phyloP scores from a whole-genome alignment of 2,888 invertebrate genomes.

The Gandaritis pyraliata region DNA sequence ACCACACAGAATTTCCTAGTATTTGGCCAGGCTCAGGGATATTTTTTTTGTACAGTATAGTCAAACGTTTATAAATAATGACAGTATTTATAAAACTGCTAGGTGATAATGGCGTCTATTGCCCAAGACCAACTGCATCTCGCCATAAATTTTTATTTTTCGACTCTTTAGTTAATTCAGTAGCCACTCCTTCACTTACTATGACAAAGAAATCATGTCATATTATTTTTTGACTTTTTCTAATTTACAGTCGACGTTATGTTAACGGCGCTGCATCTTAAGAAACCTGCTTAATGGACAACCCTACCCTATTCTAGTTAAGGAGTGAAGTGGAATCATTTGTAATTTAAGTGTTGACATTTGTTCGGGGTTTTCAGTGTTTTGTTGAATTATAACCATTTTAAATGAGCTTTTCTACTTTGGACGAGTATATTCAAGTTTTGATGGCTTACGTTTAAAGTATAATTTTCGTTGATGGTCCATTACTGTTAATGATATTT shows the following conservation, averaged over 20 bases:
- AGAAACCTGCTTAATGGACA: slow-evolving; percentile 43
- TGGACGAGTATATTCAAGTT: slow-evolving; percentile 8
- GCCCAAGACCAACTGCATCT: too few relatives aligned
- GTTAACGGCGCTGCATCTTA: neutral
- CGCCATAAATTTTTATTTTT: too few relatives aligned
- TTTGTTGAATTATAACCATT: slow-evolving; percentile 26
- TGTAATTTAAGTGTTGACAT: slow-evolving; percentile 57
- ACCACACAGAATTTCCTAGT: too few relatives aligned
- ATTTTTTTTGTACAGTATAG: too few relatives aligned
- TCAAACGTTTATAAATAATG: too few relatives aligned
- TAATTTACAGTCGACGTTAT: neutral
- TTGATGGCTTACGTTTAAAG: slow-evolving; percentile 14
- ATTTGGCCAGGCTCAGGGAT: too few relatives aligned
- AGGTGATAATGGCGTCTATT: too few relatives aligned
- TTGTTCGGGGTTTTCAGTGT: slow-evolving; percentile 35
- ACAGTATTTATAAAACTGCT: too few relatives aligned
- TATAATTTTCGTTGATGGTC: slow-evolving; percentile 12
- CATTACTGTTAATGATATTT: neutral
- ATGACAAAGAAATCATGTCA: too few relatives aligned
- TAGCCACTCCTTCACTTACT: too few relatives aligned
- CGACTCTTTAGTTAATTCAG: too few relatives aligned
- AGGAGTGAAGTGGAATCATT: slow-evolving; percentile 56
- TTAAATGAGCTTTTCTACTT: slow-evolving; percentile 18
- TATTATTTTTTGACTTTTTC: neutral
- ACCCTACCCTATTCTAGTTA: slow-evolving; percentile 44